Percentiles rank a stretch among this genome's conserved stretches.
Evolutionary conservation across 2,113 vertebrate genomes (phyloP).

Genomic region (Anhinga anhinga): DNA sequence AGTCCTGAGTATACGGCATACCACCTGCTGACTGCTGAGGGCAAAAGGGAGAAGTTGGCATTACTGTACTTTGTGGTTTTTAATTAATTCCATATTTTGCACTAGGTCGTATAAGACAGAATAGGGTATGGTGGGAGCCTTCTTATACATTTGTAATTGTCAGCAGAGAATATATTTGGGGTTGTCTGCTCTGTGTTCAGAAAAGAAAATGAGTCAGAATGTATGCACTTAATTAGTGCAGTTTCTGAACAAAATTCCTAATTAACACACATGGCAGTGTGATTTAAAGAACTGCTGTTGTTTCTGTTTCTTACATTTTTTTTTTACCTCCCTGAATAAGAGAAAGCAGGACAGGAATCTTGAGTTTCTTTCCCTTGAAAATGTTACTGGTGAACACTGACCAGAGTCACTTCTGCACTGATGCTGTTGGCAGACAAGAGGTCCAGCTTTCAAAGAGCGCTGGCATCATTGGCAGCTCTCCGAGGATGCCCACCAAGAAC

Average conservation of each 20-base stretch:
- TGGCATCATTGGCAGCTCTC: background rate
- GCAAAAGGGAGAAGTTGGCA: background rate
- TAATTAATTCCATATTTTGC: background rate
- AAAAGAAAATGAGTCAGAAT: background rate
- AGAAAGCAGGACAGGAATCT: background rate
- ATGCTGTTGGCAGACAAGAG: background rate
- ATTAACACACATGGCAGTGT: background rate
- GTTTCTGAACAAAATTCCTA: background rate
- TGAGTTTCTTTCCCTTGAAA: background rate
- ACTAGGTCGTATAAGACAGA: background rate
- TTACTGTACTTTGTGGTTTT: background rate
- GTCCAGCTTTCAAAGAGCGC: background rate
- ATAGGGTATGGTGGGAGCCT: background rate
- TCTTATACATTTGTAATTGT: background rate
- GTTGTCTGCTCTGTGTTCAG: background rate
- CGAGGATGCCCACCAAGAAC: background rate
- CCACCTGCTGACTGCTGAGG: background rate
- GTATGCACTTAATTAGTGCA: background rate
- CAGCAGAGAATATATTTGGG: background rate
- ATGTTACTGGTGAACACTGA: background rate
- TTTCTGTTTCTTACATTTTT: background rate
- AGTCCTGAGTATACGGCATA: background rate
- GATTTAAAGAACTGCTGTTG: background rate
- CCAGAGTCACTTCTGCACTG: accelerated
- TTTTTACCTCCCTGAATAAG: background rate